Evolutionary conservation across 2,113 vertebrate genomes (phyloP), one percentile per base, ranked within the genome.

Genomic region (Seriola dumerili): DNA sequence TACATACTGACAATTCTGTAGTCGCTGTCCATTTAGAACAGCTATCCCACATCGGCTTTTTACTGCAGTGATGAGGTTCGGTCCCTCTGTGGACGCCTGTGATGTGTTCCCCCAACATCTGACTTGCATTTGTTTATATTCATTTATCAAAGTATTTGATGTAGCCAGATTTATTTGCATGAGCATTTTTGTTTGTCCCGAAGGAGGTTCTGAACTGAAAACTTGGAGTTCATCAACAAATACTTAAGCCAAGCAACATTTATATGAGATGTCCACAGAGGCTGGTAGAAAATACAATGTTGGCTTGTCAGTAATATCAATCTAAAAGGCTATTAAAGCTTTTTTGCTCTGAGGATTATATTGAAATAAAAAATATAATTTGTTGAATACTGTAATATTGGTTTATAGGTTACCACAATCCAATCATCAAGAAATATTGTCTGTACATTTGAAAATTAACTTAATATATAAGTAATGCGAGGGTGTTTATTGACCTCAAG

Each of bases 111-210:
- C 42, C 75, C 80, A 92, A 92, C 88, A 89, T 92, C 89, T 91
- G 88, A 94, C 80, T 90, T 61, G 85, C 81, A 85, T 91, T 92
- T 90, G 84, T 90, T 93, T 92, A 89, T 85, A 79, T 89, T 85
- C 85, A 88, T 92, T 90, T 88, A 86, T 92, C 84, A 89, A 73
- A 85, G 80, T 54, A 57, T 88, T 87, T 80, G 77, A 88, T 85
- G 84, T 61, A 72, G 78, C 75, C 68, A 80, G 82, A 85, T 92
- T 90, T 92, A 91, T 89, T 92, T 86, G 76, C 81, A 58, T 67
- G 73, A 81, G 81, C 80, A 71, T 80, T 87, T 86, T 87, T 87
- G 88, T 88, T 80, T 72, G 78, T 85, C 89, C 82, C 87, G 42
- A 14, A 80, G 78, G 92, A 91, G 77, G 59, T 57, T 71, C 71